These are phyloP conservation scores for Pungitius pungitius DNA, from an alignment of 2,113 vertebrate genomes.

Conservation along the genomic window DNA sequence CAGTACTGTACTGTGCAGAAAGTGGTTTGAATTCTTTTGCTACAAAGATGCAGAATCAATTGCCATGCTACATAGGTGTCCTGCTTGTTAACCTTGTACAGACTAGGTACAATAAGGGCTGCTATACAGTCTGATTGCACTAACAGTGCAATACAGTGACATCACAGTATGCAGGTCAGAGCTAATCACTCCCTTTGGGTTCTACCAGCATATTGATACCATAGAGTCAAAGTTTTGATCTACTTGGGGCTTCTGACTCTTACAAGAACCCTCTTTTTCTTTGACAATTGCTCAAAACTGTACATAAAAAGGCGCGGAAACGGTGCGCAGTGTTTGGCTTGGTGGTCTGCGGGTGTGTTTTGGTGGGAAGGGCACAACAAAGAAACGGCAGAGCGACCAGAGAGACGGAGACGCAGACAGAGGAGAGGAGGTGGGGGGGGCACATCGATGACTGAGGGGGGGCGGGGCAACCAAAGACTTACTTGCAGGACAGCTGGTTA, in stretches of 20 bases:
- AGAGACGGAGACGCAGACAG: conserved; percentile 39
- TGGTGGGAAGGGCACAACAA: conserved; percentile 18
- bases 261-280: neutral
- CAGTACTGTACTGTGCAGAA: neutral
- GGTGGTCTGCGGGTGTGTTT: conserved; percentile 23
- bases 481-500: conserved; percentile 98
- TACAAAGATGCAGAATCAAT: neutral
- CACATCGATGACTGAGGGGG: conserved; percentile 43
- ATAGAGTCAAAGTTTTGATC: conserved; percentile 3
- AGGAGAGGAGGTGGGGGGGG: neutral
- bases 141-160: neutral
- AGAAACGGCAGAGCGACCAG: conserved; percentile 35
- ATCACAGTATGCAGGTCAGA: neutral
- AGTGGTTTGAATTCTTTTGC: neutral
- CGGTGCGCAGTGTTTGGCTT: neutral
- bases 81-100: neutral
- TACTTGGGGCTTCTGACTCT: neutral
- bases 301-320: conserved; percentile 8
- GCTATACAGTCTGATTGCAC: neutral
- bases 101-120: neutral
- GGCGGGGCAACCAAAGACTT: conserved; percentile 75
- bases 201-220: neutral
- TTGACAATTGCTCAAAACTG: neutral
- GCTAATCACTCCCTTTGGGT: neutral
- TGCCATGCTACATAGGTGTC: no score